A percentile compares a stretch with the other conserved stretches of the same genome.
These are phyloP conservation scores for Stenodera caucasica DNA, from an alignment of 2,888 invertebrate species.

Conservation along the genomic window DNA sequence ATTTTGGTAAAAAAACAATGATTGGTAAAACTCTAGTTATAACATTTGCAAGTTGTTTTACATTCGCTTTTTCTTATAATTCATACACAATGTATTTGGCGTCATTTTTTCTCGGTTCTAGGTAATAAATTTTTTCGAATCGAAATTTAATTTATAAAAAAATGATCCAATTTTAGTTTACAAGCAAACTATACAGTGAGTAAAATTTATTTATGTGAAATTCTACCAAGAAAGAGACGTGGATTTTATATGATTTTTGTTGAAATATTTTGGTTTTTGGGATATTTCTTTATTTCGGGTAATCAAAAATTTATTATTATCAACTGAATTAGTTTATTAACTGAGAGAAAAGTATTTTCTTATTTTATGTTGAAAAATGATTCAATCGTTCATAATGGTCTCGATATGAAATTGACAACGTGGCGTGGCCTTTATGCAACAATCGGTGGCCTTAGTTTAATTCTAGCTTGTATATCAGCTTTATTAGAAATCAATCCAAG, in stretches of 20 bases:
- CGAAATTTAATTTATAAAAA: conserved; percentile 16
- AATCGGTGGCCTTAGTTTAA: conserved; percentile 50
- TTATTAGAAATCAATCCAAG: conserved; percentile 56
- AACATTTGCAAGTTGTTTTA: conserved; percentile 51
- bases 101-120: conserved; percentile 52
- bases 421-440: conserved; percentile 56
- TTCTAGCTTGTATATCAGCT: conserved; percentile 52
- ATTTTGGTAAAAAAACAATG: conserved; percentile 51
- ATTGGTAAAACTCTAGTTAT: conserved; percentile 49
- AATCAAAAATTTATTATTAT: conserved; percentile 10
- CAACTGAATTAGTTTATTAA: conserved; percentile 3
- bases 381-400: conserved; percentile 29
- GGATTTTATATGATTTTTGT: conserved; percentile 50
- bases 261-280: conserved; percentile 52
- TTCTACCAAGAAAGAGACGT: conserved; percentile 50
- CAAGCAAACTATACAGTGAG: conserved; percentile 48
- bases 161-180: too few relatives aligned
- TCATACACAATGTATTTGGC: conserved; percentile 48
- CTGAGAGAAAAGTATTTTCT: conserved; percentile 26
- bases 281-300: conserved; percentile 47
- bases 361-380: conserved; percentile 30
- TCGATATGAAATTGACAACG: conserved; percentile 48
- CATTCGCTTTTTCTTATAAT: conserved; percentile 52
- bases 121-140: conserved; percentile 45
- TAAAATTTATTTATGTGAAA: conserved; percentile 54